Evolutionary conservation across 35 echinoderm and acorn worm genomes (phyloP).

Genomic region (Diadema setosum): DNA sequence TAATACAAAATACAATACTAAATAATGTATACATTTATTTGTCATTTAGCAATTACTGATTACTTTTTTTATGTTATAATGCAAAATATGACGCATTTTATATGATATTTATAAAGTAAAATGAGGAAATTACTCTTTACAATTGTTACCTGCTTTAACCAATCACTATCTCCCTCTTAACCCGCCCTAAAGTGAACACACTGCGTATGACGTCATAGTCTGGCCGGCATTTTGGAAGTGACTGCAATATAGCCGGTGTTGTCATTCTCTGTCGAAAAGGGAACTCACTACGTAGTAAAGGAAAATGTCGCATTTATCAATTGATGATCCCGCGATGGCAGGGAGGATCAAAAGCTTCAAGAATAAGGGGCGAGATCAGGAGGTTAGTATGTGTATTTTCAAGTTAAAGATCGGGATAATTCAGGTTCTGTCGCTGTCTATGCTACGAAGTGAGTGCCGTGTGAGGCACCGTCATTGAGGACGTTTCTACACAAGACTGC

Average conservation of each 20-base stretch:
- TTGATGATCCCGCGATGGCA: conserved; percentile 45
- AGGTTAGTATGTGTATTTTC: conserved; percentile 53
- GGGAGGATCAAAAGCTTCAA: conserved; percentile 86
- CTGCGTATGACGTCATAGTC: conserved; percentile 46
- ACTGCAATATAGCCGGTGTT: not conserved
- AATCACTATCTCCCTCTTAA: not conserved
- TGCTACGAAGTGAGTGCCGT: too few relatives aligned
- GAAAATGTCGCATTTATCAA: conserved; percentile 77
- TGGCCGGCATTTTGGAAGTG: conserved; percentile 79
- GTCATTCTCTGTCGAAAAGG: not conserved
- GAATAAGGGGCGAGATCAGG: conserved; percentile 94
- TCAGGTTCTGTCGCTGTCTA: not conserved
- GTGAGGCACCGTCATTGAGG: too few relatives aligned
- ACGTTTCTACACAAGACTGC: too few relatives aligned
- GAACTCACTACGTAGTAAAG: not conserved
- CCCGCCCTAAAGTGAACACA: not conserved
- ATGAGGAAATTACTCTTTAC: too few relatives aligned
- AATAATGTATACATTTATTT: too few relatives aligned
- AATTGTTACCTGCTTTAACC: not conserved
- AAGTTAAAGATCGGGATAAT: not conserved
- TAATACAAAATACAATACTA: too few relatives aligned
- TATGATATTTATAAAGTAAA: too few relatives aligned
- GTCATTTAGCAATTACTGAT: too few relatives aligned
- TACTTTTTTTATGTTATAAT: too few relatives aligned
- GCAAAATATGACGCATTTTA: too few relatives aligned